These are phyloP conservation scores for Mesocricetus auratus DNA, from an alignment of 2,113 vertebrate genomes.

Conservation along the genomic window DNA sequence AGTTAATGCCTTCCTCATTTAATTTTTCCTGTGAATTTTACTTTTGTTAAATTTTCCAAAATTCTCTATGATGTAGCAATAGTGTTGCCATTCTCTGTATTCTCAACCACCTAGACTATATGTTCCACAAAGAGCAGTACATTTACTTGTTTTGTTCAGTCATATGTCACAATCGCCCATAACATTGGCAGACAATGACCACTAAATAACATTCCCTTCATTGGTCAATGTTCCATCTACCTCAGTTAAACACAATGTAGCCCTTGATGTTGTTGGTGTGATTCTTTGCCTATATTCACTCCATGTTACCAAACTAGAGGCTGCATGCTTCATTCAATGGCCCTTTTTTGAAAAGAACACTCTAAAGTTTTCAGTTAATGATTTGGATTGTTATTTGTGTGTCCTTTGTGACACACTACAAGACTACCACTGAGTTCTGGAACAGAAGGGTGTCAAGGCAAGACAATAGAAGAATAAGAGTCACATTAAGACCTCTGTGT, in stretches of 20 bases:
- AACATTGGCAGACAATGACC: neutral
- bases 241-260: neutral
- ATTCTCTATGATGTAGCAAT: neutral
- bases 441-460: neutral
- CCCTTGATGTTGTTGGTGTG: neutral
- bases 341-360: neutral
- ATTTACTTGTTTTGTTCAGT: neutral
- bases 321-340: slow-evolving; percentile 11
- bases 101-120: neutral
- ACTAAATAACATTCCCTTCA: neutral
- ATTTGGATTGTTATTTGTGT: neutral
- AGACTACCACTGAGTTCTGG: neutral
- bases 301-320: neutral
- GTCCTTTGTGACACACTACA: neutral
- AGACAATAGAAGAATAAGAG: neutral
- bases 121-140: neutral
- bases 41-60: slow-evolving; percentile 48
- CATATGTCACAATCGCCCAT: neutral
- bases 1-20: neutral
- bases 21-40: slow-evolving; percentile 15
- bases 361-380: neutral
- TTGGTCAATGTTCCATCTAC: neutral
- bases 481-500: neutral
- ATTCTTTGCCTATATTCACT: neutral
- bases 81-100: neutral